phyloP scores from a whole-genome alignment of 2,888 invertebrate species.

The Macrophya alboannulata region DNA sequence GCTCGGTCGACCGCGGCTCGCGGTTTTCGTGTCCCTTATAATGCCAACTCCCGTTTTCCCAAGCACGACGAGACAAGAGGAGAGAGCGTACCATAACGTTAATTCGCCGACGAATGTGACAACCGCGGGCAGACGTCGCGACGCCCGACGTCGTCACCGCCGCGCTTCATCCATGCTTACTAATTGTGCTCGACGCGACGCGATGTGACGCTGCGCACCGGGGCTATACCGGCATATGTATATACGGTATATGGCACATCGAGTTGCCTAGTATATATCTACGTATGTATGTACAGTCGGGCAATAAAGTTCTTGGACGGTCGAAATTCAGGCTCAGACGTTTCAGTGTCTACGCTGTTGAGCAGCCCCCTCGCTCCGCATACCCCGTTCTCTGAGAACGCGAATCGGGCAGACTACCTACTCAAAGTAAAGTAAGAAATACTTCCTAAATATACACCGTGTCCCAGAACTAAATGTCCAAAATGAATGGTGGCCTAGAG shows the following conservation, averaged over 20 bases:
- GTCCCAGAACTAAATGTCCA: too few species aligned
- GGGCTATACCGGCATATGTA: background rate
- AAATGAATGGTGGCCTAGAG: too few species aligned
- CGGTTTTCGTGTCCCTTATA: constrained; percentile 47
- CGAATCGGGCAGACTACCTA: too few species aligned
- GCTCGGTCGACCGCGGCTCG: constrained; percentile 42
- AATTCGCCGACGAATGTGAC: constrained; percentile 53
- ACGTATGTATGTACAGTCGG: too few species aligned
- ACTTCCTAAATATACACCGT: too few species aligned
- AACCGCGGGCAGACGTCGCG: constrained; percentile 49
- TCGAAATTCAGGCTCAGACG: too few species aligned
- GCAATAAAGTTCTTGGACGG: too few species aligned
- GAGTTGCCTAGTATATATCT: background rate
- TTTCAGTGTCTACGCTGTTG: too few species aligned
- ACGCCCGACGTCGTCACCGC: constrained; percentile 42
- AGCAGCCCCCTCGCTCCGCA: too few species aligned
- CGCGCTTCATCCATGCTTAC: constrained; percentile 42
- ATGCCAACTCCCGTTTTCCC: constrained; percentile 37
- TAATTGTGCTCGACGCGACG: constrained; percentile 43
- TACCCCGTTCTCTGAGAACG: too few species aligned
- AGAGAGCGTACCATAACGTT: constrained; percentile 30
- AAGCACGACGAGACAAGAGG: constrained; percentile 36
- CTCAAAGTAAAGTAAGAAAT: too few species aligned
- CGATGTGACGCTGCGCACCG: background rate
- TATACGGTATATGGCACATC: background rate